These are phyloP conservation scores for Trissoscelio sp. DNA, from an alignment of 2,888 invertebrate genomes.

Conservation along the genomic window DNA sequence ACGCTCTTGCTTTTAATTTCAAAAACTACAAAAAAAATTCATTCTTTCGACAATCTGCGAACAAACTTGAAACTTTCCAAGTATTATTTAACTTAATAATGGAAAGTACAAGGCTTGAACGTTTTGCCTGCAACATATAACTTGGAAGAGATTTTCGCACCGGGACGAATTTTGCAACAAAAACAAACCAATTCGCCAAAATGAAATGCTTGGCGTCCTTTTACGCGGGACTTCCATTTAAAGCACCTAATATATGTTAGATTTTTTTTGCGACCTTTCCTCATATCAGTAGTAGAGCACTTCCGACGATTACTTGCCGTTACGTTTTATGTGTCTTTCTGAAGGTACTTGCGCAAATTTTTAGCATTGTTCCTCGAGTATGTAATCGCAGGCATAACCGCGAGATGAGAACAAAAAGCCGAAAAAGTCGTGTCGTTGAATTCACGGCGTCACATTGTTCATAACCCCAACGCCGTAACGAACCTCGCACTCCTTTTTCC, in stretches of 20 bases:
- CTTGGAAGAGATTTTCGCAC: neutral
- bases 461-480: slow-evolving; percentile 51
- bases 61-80: neutral
- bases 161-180: neutral
- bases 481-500: slow-evolving; percentile 38
- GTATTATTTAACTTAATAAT: slow-evolving; percentile 4
- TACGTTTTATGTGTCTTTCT: slow-evolving; percentile 34
- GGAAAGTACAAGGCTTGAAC: neutral
- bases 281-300: slow-evolving; percentile 42
- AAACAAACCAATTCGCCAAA: slow-evolving; percentile 4
- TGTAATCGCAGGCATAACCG: slow-evolving; percentile 48
- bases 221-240: neutral
- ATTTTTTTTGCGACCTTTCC: slow-evolving; percentile 5
- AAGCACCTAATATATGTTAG: slow-evolving; percentile 19
- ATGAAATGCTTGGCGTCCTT: neutral
- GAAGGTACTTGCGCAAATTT: slow-evolving; percentile 43
- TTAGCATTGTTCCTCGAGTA: slow-evolving; percentile 50
- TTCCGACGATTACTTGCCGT: slow-evolving; percentile 52
- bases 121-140: neutral
- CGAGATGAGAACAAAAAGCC: slow-evolving; percentile 56
- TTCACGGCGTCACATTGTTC: slow-evolving; percentile 59
- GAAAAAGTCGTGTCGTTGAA: slow-evolving; percentile 49
- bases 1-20: slow-evolving; percentile 2
- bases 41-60: neutral
- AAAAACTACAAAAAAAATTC: slow-evolving; percentile 13